Evolutionary conservation across 2,797 vertebrate species (phyloP).

Genomic region (Pipistrellus nathusii): DNA sequence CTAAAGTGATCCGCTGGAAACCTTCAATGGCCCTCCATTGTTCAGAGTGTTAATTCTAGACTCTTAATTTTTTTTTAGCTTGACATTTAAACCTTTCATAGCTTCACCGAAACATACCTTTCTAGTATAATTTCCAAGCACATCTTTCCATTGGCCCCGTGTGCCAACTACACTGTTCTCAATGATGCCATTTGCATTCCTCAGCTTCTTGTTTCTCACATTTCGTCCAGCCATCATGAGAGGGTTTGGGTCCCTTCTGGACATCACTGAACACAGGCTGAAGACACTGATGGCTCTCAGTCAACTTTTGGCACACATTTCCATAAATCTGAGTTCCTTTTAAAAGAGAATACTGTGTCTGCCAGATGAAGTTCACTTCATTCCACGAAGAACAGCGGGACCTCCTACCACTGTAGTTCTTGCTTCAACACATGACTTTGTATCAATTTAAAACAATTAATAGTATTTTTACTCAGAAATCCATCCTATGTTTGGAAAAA

Average conservation of each 20-base stretch:
- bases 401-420: not conserved
- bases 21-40: not conserved
- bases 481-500: not conserved
- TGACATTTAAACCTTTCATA: conserved; percentile 23
- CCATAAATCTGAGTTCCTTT: conserved; percentile 15
- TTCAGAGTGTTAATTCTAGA: not conserved
- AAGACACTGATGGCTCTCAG: not conserved
- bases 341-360: not conserved
- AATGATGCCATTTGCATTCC: not conserved
- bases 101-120: conserved; percentile 10
- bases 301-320: conserved; percentile 16
- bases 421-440: not conserved
- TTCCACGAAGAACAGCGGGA: not conserved
- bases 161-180: not conserved
- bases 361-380: not conserved
- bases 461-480: not conserved
- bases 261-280: not conserved
- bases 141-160: not conserved
- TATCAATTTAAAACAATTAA: not conserved
- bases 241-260: not conserved
- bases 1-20: not conserved
- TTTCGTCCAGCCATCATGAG: not conserved
- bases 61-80: not conserved
- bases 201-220: not conserved
- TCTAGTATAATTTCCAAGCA: not conserved